Base-by-base conservation (phyloP, 2,888 invertebrate genomes). In the Gryllus longicercus region DNA sequence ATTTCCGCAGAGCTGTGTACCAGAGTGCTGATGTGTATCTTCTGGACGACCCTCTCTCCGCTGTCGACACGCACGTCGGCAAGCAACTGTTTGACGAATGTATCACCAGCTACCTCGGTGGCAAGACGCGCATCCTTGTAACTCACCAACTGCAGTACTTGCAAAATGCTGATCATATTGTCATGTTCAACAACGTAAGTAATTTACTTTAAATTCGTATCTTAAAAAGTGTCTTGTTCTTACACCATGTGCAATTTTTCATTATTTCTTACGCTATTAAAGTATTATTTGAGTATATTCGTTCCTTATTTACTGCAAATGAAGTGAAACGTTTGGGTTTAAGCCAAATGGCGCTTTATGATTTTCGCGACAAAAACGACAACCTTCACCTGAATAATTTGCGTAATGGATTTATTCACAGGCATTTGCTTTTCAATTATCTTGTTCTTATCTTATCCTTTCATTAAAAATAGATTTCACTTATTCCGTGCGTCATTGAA, bases 61-160 rank as follows among this genome's bases (percentile, higher is more conserved):
- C 89, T 51, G 89, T 90, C 1, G 90, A 90, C 84, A 85, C 88
- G 0, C 86, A 87, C 75, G 89, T 90, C 16, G 88, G 88, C 11
- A 84, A 87, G 78, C 87, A 88, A 83, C 84, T 90, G 21, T 89
- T 89, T 85, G 87, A 89, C 78, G 86, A 88, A 87, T 90, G 88
- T 82, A 87, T 88, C 76, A 84, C 84, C 14, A 86, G 85, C 11
- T 84, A 86, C 78, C 84, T 90, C 80, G 84, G 85, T 74, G 84
- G 86, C 51, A 87, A 88, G 82, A 86, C 88, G 8, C 84, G 87
- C 21, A 86, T 90, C 75, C 85, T 90, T 25, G 88, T 89, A 80
- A 90, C 90, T 2, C 90, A 90, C 84, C 90, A 90, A 83, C 84
- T 89, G n/a, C 90, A 90, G 84, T 89, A 88, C 82, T 82, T 86